Evolutionary conservation across 2,888 invertebrate species (phyloP).

Genomic region (Embidobia sp.): DNA sequence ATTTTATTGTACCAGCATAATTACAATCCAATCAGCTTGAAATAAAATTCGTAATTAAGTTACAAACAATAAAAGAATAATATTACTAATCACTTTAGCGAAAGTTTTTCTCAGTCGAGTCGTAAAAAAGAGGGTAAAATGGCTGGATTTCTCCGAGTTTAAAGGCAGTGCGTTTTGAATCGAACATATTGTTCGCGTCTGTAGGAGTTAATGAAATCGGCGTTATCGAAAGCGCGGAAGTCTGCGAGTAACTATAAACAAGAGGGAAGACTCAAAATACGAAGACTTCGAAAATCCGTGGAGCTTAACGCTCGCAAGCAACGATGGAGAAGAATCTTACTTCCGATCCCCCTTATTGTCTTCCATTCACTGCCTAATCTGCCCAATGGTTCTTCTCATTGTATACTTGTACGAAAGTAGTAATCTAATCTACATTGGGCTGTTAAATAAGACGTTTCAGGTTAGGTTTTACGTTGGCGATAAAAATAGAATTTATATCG

Average conservation of each 20-base stretch:
- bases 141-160: slow-evolving; percentile 2
- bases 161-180: slow-evolving; percentile 13
- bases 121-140: no score
- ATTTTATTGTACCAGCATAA: no score
- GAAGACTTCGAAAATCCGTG: slow-evolving; percentile 68
- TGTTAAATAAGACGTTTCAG: slow-evolving; percentile 15
- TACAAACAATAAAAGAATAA: no score
- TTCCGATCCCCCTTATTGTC: slow-evolving; percentile 45
- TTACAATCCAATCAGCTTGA: no score
- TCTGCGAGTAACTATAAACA: slow-evolving; percentile 63
- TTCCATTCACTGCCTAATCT: slow-evolving; percentile 49
- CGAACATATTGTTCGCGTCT: slow-evolving; percentile 18
- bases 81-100: no score
- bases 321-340: slow-evolving; percentile 59
- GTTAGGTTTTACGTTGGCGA: neutral
- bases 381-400: slow-evolving; percentile 43
- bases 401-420: slow-evolving; percentile 29
- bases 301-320: slow-evolving; percentile 67
- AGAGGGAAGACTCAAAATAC: slow-evolving; percentile 68
- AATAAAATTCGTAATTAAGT: no score
- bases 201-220: slow-evolving; percentile 54
- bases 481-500: slow-evolving; percentile 1
- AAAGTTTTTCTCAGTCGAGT: no score
- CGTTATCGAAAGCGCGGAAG: slow-evolving; percentile 50
- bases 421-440: slow-evolving; percentile 44